Percentiles rank a stretch among this genome's conserved stretches.
Conservation (phyloP, 2,797 vertebrate species). For the Spheniscus humboldti region DNA sequence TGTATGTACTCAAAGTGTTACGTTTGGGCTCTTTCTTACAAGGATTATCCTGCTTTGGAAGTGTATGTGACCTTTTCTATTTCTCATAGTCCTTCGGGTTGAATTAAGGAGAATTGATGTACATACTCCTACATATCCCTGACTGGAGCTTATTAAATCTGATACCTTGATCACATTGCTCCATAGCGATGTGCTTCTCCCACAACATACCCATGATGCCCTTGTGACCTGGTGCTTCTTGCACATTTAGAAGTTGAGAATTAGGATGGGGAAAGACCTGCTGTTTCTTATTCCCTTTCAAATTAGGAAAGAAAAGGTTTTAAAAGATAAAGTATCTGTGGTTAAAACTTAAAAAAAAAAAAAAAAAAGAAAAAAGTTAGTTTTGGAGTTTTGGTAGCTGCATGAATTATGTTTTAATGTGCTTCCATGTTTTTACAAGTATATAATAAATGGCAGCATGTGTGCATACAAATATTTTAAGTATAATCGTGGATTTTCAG, state of each 20-base stretch:
- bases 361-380: neutral
- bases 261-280: neutral
- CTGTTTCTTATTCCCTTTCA: neutral
- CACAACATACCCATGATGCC: neutral
- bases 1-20: neutral
- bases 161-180: neutral
- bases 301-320: neutral
- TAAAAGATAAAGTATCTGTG: neutral
- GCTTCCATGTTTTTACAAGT: neutral
- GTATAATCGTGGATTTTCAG: neutral
- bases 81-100: neutral
- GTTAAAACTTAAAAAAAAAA: neutral
- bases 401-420: neutral
- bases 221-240: neutral
- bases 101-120: neutral
- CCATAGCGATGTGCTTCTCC: neutral
- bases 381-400: neutral
- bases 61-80: neutral
- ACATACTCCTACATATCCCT: neutral
- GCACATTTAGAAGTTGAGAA: neutral
- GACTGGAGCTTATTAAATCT: neutral
- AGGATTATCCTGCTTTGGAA: neutral
- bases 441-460: neutral
- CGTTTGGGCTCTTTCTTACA: neutral
- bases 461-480: neutral